Evolutionary conservation across 1,140 invertebrate species (phyloP), one percentile per base, ranked within the genome.

Genomic region (Papilio dardanus): DNA sequence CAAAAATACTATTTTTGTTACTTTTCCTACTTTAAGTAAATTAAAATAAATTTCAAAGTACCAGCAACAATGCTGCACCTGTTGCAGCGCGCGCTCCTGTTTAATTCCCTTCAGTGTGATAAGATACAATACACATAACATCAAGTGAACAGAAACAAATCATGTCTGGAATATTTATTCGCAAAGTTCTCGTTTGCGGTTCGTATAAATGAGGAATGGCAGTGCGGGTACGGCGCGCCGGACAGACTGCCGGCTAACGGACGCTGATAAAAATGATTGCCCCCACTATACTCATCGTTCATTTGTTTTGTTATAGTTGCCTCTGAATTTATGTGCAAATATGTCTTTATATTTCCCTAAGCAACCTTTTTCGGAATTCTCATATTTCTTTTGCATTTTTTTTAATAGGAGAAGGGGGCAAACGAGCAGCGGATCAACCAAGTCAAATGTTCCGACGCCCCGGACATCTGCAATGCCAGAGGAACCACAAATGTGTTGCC

Each of bases 181-280:
- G 68, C 50, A 71, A 71, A 71, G 37, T 71, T 71, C 28, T 71
- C 24, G 68, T 71, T 50, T 50, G 68, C 40, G 68, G 68, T 33
- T 71, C 28, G 24, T 46, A 71, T 71, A 71, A 71, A 71, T 71
- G 40, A 71, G 3, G 10, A 16, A 24, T 50, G 68, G 37, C 68
- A 71, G 40, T 71, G 68, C 30, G 40, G 40, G 40, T n/a, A n/a
- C n/a, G n/a, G n/a, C n/a, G n/a, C 40, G 14, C 40, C 12, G 31
- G 42, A 71, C 68, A 71, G 50, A 71, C 42, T 24, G 68, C 68
- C 37, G 40, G 37, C 37, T 71, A 71, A 71, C 28, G 21, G 68
- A 21, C 21, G 67, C 42, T 31, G 40, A 46, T 71, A 46, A 46
- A 71, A 71, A 71, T 30, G 21, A 50, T 46, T 50, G 12, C 6